Evolutionary conservation across 92 coral and sea anemone genomes (phyloP).

Genomic region (Porites divaricata): DNA sequence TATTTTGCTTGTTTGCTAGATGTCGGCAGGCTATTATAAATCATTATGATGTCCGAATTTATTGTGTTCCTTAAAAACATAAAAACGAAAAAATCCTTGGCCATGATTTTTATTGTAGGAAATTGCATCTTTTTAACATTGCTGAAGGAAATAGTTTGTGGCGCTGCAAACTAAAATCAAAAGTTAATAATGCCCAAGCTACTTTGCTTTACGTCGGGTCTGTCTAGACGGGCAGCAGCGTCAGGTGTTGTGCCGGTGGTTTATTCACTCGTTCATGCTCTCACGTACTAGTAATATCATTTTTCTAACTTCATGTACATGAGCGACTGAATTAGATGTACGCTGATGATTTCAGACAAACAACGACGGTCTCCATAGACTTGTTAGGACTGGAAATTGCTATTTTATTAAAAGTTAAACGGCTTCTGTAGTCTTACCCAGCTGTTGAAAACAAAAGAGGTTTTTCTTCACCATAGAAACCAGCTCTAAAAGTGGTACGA

Average conservation of each 20-base stretch:
- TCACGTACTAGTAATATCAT: too few species aligned
- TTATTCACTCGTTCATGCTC: neutral
- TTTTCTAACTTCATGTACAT: too few species aligned
- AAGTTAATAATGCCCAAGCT: neutral
- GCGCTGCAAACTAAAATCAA: too few species aligned
- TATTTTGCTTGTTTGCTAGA: neutral
- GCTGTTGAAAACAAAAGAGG: constrained; percentile 6
- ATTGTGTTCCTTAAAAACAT: too few species aligned
- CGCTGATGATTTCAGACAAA: neutral
- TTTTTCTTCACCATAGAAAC: constrained; percentile 39
- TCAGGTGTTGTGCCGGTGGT: constrained; percentile 39
- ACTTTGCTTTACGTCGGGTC: neutral
- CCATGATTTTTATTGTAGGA: too few species aligned
- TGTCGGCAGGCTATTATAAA: neutral
- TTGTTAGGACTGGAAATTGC: neutral
- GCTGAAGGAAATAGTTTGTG: too few species aligned
- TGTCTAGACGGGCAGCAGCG: neutral
- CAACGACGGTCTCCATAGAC: constrained; percentile 24
- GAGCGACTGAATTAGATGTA: neutral
- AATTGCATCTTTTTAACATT: too few species aligned
- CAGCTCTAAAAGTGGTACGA: neutral
- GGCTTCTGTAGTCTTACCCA: neutral
- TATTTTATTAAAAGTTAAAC: neutral
- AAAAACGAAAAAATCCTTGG: too few species aligned
- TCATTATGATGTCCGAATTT: too few species aligned